Base-by-base conservation (phyloP, 2,797 vertebrate genomes). In the Lagocephalus sceleratus region DNA sequence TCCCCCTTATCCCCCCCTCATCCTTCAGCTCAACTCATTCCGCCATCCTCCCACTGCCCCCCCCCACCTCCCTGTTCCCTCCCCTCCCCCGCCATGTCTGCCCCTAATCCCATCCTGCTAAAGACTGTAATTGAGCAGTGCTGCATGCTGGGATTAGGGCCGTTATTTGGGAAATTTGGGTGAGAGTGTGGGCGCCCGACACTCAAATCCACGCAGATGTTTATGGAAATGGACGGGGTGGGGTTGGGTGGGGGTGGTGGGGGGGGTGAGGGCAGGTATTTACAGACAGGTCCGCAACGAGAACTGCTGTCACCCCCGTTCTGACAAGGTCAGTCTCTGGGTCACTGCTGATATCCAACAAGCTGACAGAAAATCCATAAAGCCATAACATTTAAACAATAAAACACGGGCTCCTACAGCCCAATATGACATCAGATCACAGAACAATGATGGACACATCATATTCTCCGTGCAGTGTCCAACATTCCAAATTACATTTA, bases 101-200 rank as follows among this genome's bases (percentile, higher is more conserved):
- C 80, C 76, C 76, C 78, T 90, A 89, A 90, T 91, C 88, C 88
- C 64, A 73, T 88, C 85, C 86, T 87, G 78, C 89, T 83, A 85
- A 88, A 88, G 85, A 82, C 87, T 86, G 80, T 91, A 91, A 91
- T 89, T 90, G 88, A 90, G 84, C 81, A 84, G 79, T 45, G 53
- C 71, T 55, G 78, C 84, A 54, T 88, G 84, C 81, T 84, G 85
- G 89, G 89, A 91, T 90, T 91, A 91, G 76, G 68, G 66, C 83
- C 87, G 82, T 88, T 87, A 88, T 85, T 85, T 78, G 62, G 82
- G 80, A 83, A 84, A 85, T 87, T 74, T 82, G 69, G 82, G 75
- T 79, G 75, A 84, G 76, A 76, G 73, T 78, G 71, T 61, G 48
- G 71, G 73, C 63, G 73, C 66, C 65, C 40, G 60, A 67, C 52